Evolutionary conservation across 64 coral and sea anemone genomes (phyloP).

Genomic region (Montipora cactus): DNA sequence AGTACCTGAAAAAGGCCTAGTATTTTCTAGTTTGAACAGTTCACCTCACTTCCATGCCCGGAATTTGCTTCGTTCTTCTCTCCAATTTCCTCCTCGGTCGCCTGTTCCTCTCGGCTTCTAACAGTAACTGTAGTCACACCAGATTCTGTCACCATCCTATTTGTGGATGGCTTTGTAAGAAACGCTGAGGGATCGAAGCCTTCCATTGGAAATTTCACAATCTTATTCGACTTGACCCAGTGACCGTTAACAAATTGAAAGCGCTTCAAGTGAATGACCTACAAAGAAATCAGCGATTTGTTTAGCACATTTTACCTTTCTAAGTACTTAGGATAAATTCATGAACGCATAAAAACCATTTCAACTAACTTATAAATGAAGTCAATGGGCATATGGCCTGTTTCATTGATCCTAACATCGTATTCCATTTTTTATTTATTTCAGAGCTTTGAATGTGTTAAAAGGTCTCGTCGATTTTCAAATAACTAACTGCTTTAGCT

Average conservation of each 20-base stretch:
- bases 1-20: too few relatives aligned
- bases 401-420: too few relatives aligned
- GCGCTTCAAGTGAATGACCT: constrained; percentile 96
- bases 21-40: not conserved
- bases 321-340: not conserved
- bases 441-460: too few relatives aligned
- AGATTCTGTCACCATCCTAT: not conserved
- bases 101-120: constrained; percentile 61
- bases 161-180: constrained; percentile 67
- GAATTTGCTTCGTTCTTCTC: constrained; percentile 17
- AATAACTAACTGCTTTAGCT: too few relatives aligned
- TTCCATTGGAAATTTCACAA: constrained; percentile 92
- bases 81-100: constrained; percentile 25
- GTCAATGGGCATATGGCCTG: too few relatives aligned
- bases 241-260: constrained; percentile 98
- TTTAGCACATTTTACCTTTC: not conserved
- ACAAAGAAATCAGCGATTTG: not conserved
- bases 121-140: constrained; percentile 86
- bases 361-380: too few relatives aligned
- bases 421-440: too few relatives aligned
- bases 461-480: too few relatives aligned
- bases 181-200: constrained; percentile 97
- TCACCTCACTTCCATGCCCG: constrained; percentile 54
- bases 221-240: constrained; percentile 99
- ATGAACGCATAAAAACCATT: too few relatives aligned